These are phyloP conservation scores for Tethya wilhelma DNA, from an alignment of 37 sponge, comb jelly and placozoan genomes.

Conservation along the genomic window DNA sequence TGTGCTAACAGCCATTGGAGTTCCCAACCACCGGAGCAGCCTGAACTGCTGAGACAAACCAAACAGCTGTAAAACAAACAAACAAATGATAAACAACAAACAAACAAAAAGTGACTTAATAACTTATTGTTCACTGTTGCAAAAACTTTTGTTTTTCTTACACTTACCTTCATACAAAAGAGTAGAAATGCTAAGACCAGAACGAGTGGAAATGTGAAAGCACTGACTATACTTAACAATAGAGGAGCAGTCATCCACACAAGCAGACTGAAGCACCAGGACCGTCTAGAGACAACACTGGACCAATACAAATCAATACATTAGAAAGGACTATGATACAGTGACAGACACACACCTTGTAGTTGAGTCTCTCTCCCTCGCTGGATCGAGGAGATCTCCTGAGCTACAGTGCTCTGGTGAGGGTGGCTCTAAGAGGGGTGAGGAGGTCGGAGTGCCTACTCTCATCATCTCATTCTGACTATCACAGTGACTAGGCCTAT, in stretches of 20 bases:
- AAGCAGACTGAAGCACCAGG: not conserved
- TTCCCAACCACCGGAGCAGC: conserved; percentile 9
- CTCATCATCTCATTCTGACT: no score
- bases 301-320: not conserved
- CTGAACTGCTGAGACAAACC: conserved; percentile 22
- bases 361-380: not conserved
- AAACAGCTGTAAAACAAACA: conserved; percentile 22
- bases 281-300: not conserved
- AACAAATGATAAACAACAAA: not conserved
- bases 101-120: not conserved
- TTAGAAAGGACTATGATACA: not conserved
- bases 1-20: conserved; percentile 6
- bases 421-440: no score
- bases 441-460: no score
- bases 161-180: conserved; percentile 25
- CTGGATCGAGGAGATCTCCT: not conserved
- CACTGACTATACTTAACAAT: conserved; percentile 9
- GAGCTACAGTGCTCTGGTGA: no score
- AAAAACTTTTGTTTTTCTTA: not conserved
- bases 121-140: not conserved
- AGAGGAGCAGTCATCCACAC: conserved; percentile 19
- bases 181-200: conserved; percentile 16
- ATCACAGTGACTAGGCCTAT: no score
- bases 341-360: not conserved
- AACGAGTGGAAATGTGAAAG: conserved; percentile 9